A percentile compares a stretch with the other conserved stretches of the same genome.
Evolutionary conservation across 2,113 vertebrate species (phyloP).

Genomic region (Albula goreensis): DNA sequence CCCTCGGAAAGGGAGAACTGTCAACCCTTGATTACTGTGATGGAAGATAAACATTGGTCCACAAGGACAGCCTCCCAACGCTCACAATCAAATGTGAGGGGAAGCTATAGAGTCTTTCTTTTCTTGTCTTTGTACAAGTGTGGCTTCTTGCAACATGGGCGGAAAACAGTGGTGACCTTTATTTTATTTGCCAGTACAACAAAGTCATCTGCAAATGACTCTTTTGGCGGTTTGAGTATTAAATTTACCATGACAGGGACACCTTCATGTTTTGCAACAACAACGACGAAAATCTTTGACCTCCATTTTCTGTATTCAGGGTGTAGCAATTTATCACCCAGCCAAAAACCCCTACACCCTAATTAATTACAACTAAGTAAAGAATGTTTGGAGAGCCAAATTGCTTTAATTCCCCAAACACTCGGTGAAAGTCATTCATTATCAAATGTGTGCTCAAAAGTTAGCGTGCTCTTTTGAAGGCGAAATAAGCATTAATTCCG

Average conservation of each 20-base stretch:
- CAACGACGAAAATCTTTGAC: conserved; percentile 75
- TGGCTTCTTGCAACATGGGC: conserved; percentile 46
- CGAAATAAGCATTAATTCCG: conserved; percentile 74
- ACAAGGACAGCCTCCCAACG: background rate
- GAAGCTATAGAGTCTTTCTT: background rate
- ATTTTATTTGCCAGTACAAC: conserved; percentile 61
- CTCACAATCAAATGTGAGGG: background rate
- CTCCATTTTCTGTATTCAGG: conserved; percentile 75
- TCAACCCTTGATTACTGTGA: conserved; percentile 77
- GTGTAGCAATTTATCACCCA: conserved; percentile 76
- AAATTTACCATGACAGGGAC: conserved; percentile 73
- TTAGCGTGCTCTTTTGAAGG: conserved; percentile 77
- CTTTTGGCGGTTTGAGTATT: conserved; percentile 64
- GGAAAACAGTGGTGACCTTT: conserved; percentile 60
- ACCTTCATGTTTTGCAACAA: conserved; percentile 75
- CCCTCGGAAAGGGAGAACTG: conserved; percentile 68
- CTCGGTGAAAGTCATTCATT: conserved; percentile 78
- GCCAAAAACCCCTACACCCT: conserved; percentile 71
- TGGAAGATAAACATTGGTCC: conserved; percentile 75
- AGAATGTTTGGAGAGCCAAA: conserved; percentile 82
- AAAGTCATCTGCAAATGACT: conserved; percentile 64
- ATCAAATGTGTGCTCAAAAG: conserved; percentile 83
- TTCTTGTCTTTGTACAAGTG: background rate
- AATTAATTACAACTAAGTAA: conserved; percentile 84
- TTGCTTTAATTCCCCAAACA: conserved; percentile 78